A percentile compares a stretch with the other conserved stretches of the same genome.
Conservation (phyloP, 2,797 vertebrate genomes). For the Melanotaenia maccullochi region DNA sequence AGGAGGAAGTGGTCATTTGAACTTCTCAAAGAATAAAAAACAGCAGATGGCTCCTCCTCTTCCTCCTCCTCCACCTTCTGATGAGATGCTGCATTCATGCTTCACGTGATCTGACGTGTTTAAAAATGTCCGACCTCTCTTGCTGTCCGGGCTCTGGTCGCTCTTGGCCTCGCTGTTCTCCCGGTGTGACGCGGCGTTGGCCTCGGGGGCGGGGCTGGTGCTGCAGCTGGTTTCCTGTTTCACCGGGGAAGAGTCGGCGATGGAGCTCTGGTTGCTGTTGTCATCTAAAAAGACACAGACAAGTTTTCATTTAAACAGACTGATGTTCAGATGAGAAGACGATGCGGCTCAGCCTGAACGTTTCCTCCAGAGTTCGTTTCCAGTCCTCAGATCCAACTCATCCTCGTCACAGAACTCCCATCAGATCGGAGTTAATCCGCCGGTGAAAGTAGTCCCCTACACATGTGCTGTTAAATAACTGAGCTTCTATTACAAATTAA, state of each 20-base stretch:
- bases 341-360: too few species aligned
- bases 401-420: neutral
- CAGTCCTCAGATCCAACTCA: too few species aligned
- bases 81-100: neutral
- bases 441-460: neutral
- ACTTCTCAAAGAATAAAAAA: conserved; percentile 28
- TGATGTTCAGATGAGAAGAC: too few species aligned
- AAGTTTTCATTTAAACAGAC: too few species aligned
- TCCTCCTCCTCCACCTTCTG: neutral
- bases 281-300: conserved; percentile 83
- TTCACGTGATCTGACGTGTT: neutral
- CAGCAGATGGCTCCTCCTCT: conserved; percentile 19
- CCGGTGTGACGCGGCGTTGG: conserved; percentile 76
- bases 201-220: conserved; percentile 94
- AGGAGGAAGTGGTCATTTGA: neutral
- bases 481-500: too few species aligned
- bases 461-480: neutral
- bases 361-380: too few species aligned
- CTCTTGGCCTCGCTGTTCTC: conserved; percentile 84
- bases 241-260: conserved; percentile 96
- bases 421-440: neutral
- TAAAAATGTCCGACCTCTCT: conserved; percentile 78
- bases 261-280: conserved; percentile 99
- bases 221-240: conserved; percentile 98
- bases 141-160: conserved; percentile 88